Conservation (phyloP, 1,140 invertebrate species). For the Caenorhabditis tropicalis region DNA sequence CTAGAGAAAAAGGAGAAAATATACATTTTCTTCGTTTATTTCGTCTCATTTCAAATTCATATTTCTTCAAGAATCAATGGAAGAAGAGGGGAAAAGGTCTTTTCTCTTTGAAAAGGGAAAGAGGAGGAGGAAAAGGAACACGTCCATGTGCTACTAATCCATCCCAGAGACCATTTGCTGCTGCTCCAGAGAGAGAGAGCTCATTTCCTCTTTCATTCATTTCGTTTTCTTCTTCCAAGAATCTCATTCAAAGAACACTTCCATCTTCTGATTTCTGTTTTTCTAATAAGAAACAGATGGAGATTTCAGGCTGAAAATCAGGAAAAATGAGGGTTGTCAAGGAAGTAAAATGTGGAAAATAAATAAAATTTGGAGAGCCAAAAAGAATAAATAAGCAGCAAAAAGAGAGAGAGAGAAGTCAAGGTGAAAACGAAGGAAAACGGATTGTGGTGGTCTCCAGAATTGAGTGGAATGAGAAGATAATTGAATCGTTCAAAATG, state of each 20-base stretch:
- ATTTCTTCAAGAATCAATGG: neutral
- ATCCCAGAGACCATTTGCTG: too few relatives aligned
- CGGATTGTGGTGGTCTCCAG: neutral
- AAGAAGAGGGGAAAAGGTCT: neutral
- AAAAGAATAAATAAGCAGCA: neutral
- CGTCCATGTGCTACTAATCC: neutral
- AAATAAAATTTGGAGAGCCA: constrained; percentile 13
- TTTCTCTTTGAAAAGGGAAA: neutral
- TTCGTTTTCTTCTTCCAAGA: neutral
- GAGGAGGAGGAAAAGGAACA: too few relatives aligned
- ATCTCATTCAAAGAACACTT: constrained; percentile 2
- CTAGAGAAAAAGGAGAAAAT: neutral
- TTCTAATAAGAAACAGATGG: neutral
- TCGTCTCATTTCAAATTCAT: neutral
- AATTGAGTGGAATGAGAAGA: constrained; percentile 12
- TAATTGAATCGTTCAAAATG: constrained; percentile 40
- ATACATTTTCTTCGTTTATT: neutral
- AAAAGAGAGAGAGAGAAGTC: neutral
- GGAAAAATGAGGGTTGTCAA: neutral
- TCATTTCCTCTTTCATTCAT: neutral
- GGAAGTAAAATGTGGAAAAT: neutral
- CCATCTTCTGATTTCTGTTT: neutral
- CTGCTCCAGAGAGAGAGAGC: neutral
- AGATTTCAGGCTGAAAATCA: neutral
- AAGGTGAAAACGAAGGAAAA: neutral